phyloP scores from a whole-genome alignment of 2,113 vertebrate genomes.

The Colaptes auratus region DNA sequence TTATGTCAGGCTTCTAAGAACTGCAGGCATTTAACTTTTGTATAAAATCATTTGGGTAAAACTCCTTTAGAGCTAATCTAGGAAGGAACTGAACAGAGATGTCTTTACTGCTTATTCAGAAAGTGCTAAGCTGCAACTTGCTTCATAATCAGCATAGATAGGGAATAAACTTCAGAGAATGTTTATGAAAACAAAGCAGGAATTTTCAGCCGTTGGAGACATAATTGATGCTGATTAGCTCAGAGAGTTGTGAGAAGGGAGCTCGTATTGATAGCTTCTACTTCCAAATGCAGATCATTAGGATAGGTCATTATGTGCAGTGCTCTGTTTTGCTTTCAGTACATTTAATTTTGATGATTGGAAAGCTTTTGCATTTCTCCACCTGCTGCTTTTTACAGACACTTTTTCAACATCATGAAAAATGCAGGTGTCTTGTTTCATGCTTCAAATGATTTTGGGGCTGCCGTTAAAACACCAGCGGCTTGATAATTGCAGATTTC shows the following conservation, averaged over 20 bases:
- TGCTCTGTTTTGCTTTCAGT: background rate
- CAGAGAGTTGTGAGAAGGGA: background rate
- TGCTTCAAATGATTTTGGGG: background rate
- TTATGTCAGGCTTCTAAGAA: background rate
- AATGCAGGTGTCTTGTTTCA: background rate
- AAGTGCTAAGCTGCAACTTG: background rate
- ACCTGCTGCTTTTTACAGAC: background rate
- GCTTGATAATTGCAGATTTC: background rate
- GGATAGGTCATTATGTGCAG: background rate
- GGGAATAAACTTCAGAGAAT: background rate
- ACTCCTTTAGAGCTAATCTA: background rate
- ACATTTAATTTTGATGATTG: background rate
- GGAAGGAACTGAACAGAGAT: background rate
- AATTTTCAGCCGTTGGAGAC: background rate
- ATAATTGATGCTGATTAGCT: background rate
- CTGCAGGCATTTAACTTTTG: background rate
- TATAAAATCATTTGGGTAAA: conserved; percentile 11
- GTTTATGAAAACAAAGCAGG: background rate
- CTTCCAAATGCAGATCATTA: background rate
- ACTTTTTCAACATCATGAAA: background rate
- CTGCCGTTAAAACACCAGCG: background rate
- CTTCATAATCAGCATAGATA: background rate
- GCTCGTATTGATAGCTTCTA: background rate
- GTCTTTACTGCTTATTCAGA: background rate
- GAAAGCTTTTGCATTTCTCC: background rate